Conservation (phyloP, 1,140 invertebrate species). For the Eumaeus atala region DNA sequence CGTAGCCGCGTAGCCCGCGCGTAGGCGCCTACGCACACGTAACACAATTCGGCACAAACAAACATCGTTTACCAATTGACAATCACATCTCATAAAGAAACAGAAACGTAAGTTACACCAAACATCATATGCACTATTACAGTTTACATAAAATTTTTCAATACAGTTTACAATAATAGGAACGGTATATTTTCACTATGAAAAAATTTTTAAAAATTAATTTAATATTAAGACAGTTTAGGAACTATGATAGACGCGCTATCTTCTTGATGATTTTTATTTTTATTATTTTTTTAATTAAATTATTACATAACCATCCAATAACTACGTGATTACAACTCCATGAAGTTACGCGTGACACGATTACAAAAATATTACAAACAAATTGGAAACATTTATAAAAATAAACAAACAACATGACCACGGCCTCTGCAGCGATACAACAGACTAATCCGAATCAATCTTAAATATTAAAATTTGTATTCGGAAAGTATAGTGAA, state of each 20-base stretch:
- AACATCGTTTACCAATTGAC: conserved; percentile 17
- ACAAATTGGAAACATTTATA: conserved; percentile 35
- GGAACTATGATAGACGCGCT: conserved; percentile 72
- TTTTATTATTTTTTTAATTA: no score
- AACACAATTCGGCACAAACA: conserved; percentile 31
- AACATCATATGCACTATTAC: conserved; percentile 33
- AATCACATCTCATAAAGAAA: conserved; percentile 16
- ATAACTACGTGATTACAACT: conserved; percentile 48
- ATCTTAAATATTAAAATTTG: conserved; percentile 74
- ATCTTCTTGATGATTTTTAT: conserved; percentile 57
- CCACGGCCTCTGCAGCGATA: conserved; percentile 63
- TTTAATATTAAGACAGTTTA: conserved; percentile 70
- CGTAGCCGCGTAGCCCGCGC: conserved; percentile 63
- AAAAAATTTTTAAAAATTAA: conserved; percentile 67
- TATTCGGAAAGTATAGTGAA: conserved; percentile 74
- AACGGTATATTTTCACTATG: conserved; percentile 71
- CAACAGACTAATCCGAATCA: conserved; percentile 72
- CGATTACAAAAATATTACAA: conserved; percentile 46
- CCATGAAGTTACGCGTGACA: conserved; percentile 48
- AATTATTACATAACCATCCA: conserved; percentile 60
- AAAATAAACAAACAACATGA: conserved; percentile 63
- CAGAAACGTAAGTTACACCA: conserved; percentile 23
- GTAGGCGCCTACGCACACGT: conserved; percentile 52
- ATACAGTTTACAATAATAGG: conserved; percentile 67
- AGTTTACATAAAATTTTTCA: conserved; percentile 54